These are phyloP conservation scores for Ganaspis sp. DNA, from an alignment of 1,140 invertebrate genomes.

Conservation along the genomic window DNA sequence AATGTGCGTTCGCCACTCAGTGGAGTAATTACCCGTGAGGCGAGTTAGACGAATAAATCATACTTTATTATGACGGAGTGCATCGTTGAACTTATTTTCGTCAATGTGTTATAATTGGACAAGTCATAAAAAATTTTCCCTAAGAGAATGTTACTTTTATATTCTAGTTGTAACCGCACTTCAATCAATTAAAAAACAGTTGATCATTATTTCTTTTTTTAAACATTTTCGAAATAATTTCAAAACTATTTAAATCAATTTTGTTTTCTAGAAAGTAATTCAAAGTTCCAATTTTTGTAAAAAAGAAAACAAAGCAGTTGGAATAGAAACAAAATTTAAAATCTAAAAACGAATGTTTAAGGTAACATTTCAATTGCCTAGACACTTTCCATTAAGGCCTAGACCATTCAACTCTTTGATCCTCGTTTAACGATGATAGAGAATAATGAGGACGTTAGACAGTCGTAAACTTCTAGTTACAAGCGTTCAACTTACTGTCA, in stretches of 20 bases:
- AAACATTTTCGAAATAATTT: too few relatives aligned
- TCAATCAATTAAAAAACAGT: neutral
- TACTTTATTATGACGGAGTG: slow-evolving; percentile 61
- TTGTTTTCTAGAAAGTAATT: too few relatives aligned
- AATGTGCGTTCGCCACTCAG: neutral
- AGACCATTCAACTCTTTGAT: neutral
- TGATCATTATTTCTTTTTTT: too few relatives aligned
- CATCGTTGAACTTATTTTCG: slow-evolving; percentile 58
- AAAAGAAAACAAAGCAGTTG: too few relatives aligned
- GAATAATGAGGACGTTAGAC: neutral
- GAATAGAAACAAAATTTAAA: too few relatives aligned
- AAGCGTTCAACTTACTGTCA: neutral
- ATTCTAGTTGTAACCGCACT: neutral
- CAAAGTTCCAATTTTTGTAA: too few relatives aligned
- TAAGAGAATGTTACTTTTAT: neutral
- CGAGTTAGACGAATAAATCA: slow-evolving; percentile 66
- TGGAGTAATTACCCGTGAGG: slow-evolving; percentile 50
- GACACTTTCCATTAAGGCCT: neutral
- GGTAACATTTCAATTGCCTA: neutral
- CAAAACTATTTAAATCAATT: too few relatives aligned
- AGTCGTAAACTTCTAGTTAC: neutral
- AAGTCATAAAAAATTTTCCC: neutral
- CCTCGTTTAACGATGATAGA: slow-evolving; percentile 3
- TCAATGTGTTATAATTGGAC: slow-evolving; percentile 39
- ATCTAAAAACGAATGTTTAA: neutral